Percentiles rank a stretch among this genome's conserved stretches.
These are phyloP conservation scores for Polydrusus cervinus DNA, from an alignment of 2,888 invertebrate genomes.

Conservation along the genomic window DNA sequence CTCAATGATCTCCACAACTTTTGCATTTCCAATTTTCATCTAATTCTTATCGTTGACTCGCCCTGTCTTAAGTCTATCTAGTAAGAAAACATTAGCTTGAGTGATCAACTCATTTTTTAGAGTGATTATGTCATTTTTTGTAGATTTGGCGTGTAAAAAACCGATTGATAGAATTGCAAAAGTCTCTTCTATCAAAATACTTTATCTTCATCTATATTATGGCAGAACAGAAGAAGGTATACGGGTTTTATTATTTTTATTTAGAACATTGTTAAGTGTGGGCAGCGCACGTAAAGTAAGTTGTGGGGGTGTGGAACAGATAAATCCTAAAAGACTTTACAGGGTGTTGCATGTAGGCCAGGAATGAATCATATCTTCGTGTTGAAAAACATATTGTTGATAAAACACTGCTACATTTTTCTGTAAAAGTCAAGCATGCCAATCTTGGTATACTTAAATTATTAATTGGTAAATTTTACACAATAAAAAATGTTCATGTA, in stretches of 20 bases:
- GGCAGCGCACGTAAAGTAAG: slow-evolving; percentile 28
- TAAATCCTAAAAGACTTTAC: slow-evolving; percentile 38
- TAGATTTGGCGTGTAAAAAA: slow-evolving; percentile 1
- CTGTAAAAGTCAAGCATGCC: no score
- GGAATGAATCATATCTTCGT: slow-evolving; percentile 27
- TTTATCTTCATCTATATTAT: slow-evolving; percentile 36
- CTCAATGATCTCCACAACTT: no score
- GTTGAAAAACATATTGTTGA: slow-evolving; percentile 18
- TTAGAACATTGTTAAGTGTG: slow-evolving; percentile 34
- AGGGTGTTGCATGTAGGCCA: slow-evolving; percentile 37
- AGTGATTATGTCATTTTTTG: no score
- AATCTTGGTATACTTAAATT: no score
- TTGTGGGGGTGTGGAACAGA: slow-evolving; percentile 39
- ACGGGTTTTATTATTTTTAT: slow-evolving; percentile 31
- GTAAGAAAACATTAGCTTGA: no score
- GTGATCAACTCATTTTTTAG: no score
- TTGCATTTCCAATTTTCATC: no score
- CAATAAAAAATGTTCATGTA: no score
- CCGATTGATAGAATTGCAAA: slow-evolving; percentile 18
- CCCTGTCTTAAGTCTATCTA: no score
- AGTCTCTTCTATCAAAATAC: slow-evolving; percentile 18
- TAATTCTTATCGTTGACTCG: no score
- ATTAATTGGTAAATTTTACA: no score
- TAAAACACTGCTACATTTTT: background rate
- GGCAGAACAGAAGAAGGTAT: slow-evolving; percentile 40